Conservation (phyloP, 2,888 invertebrate species). For the Drosophila cognata region DNA sequence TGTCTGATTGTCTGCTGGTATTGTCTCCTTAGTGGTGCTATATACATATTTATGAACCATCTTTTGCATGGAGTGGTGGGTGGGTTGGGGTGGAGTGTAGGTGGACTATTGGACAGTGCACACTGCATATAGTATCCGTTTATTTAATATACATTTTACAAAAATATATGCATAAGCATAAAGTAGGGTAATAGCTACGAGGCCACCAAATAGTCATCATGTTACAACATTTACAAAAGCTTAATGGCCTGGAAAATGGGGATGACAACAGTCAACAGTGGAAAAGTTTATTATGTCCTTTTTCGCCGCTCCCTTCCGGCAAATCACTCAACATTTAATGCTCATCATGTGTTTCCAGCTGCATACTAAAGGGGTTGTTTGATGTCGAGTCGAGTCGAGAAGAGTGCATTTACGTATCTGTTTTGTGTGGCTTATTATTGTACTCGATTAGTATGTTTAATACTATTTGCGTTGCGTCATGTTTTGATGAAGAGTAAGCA, state of each 20-base stretch:
- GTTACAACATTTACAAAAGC: neutral
- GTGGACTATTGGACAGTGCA: neutral
- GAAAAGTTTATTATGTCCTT: neutral
- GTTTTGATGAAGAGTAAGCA: neutral
- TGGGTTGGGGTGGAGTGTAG: constrained; percentile 6
- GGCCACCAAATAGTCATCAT: neutral
- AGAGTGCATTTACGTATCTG: neutral
- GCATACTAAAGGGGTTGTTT: neutral
- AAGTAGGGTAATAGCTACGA: neutral
- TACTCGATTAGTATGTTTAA: neutral
- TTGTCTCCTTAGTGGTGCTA: neutral
- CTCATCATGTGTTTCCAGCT: neutral
- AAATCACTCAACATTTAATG: neutral
- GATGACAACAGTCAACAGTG: neutral
- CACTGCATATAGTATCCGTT: constrained; percentile 1
- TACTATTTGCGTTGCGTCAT: constrained; percentile 1
- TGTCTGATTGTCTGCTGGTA: neutral
- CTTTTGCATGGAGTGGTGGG: neutral
- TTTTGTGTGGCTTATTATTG: neutral
- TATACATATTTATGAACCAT: neutral
- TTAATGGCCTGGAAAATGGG: neutral
- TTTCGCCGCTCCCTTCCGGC: neutral
- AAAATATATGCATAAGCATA: constrained; percentile 15
- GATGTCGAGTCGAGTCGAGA: neutral
- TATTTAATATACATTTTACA: constrained; percentile 25